Evolutionary conservation across 2,113 vertebrate species (phyloP).

Genomic region (Nymphicus hollandicus): DNA sequence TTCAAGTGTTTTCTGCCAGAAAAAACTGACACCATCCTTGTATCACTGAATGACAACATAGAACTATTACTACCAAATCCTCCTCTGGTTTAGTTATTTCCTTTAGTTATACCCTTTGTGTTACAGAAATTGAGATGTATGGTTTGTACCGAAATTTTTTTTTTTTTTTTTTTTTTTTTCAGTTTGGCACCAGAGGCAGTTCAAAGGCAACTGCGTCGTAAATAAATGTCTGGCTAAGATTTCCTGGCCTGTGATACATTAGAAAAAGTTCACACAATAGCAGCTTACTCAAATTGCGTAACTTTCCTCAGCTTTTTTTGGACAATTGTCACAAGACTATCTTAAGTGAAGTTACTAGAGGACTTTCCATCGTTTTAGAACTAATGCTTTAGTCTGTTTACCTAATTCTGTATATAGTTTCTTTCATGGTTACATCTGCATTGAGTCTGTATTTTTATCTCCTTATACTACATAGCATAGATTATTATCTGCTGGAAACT

Average conservation of each 20-base stretch:
- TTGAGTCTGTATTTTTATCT: neutral
- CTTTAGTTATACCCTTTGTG: neutral
- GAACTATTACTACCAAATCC: neutral
- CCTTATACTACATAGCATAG: neutral
- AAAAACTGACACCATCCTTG: neutral
- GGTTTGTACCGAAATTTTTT: neutral
- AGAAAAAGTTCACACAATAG: neutral
- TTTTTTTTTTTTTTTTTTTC: neutral
- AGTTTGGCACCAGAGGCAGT: neutral
- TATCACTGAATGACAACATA: neutral
- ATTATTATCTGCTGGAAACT: neutral
- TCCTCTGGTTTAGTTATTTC: neutral
- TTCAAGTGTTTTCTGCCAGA: neutral
- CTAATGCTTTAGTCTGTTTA: neutral
- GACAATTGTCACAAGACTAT: neutral
- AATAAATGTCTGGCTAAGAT: slow-evolving; percentile 23
- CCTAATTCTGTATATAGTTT: neutral
- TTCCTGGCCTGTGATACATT: neutral
- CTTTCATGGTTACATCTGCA: neutral
- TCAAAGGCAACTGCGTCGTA: slow-evolving; percentile 15
- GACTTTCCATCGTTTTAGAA: neutral
- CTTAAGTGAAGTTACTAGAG: neutral
- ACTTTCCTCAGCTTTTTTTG: slow-evolving; percentile 10
- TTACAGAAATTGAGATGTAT: neutral
- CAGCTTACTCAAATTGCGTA: neutral